These are phyloP conservation scores for Leptura quadrifasciata DNA, from an alignment of 2,888 invertebrate genomes.

Conservation along the genomic window DNA sequence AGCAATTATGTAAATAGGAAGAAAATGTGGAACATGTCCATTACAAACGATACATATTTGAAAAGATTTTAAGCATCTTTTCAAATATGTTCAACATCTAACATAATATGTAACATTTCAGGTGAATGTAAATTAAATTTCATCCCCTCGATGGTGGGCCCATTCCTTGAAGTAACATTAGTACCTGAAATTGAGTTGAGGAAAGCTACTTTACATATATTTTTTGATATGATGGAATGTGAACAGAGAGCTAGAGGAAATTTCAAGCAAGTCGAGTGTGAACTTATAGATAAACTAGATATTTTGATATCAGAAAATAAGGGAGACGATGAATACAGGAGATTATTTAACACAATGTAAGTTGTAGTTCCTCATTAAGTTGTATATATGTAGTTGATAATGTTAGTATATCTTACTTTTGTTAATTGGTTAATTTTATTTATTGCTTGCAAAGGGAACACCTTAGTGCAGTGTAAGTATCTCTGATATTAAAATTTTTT, in stretches of 20 bases:
- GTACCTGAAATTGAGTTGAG: constrained; percentile 91
- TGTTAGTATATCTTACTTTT: constrained; percentile 32
- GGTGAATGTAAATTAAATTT: constrained; percentile 91
- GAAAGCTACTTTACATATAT: constrained; percentile 92
- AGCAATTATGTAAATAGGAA: too few species aligned
- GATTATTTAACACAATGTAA: constrained; percentile 97
- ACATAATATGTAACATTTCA: constrained; percentile 65
- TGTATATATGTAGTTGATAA: background rate
- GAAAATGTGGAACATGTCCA: too few species aligned
- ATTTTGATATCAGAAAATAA: constrained; percentile 94
- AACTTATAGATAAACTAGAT: constrained; percentile 95
- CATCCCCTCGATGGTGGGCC: constrained; percentile 94
- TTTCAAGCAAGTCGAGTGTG: constrained; percentile 93
- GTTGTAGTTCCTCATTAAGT: constrained; percentile 71
- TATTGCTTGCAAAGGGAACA: constrained; percentile 82
- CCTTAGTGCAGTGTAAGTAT: constrained; percentile 94
- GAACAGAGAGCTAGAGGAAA: constrained; percentile 89
- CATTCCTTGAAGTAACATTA: constrained; percentile 93
- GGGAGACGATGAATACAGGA: constrained; percentile 93
- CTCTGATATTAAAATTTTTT: background rate
- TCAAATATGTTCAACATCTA: background rate
- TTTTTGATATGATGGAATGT: constrained; percentile 97
- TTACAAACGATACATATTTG: too few species aligned
- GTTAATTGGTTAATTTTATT: constrained; percentile 41
- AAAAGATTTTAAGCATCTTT: too few species aligned